phyloP scores from a whole-genome alignment of 2,113 vertebrate species.

The Tapirus terrestris region DNA sequence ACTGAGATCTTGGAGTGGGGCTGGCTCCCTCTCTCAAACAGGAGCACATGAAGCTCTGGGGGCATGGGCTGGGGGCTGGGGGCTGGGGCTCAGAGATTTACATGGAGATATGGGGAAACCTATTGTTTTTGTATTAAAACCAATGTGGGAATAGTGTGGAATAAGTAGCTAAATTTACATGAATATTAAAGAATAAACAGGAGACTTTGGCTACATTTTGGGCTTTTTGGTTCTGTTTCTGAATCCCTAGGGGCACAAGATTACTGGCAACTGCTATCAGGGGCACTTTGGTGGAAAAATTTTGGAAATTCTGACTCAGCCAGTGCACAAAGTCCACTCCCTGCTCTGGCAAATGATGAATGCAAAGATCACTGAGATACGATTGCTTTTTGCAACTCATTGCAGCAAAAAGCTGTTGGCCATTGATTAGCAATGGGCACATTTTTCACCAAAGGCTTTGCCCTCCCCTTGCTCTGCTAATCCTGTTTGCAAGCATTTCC shows the following conservation, averaged over 20 bases:
- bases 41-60: background rate
- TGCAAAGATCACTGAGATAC: background rate
- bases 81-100: slow-evolving; percentile 1
- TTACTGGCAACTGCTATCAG: background rate
- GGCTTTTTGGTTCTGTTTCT: background rate
- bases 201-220: background rate
- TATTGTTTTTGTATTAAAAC: background rate
- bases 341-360: background rate
- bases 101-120: background rate
- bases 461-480: slow-evolving; percentile 68
- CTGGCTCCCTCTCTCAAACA: background rate
- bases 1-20: background rate
- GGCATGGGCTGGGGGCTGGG: background rate
- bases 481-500: slow-evolving; percentile 80
- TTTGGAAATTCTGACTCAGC: slow-evolving; percentile 51
- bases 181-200: background rate
- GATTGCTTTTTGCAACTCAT: background rate
- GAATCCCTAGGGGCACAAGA: background rate
- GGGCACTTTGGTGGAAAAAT: background rate
- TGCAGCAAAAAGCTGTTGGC: slow-evolving; percentile 36
- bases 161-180: background rate
- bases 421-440: slow-evolving; percentile 71
- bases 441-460: slow-evolving; percentile 62
- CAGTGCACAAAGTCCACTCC: background rate
- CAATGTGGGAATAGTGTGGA: background rate